phyloP scores from a whole-genome alignment of 2,888 invertebrate genomes.

The Cephus runcator region DNA sequence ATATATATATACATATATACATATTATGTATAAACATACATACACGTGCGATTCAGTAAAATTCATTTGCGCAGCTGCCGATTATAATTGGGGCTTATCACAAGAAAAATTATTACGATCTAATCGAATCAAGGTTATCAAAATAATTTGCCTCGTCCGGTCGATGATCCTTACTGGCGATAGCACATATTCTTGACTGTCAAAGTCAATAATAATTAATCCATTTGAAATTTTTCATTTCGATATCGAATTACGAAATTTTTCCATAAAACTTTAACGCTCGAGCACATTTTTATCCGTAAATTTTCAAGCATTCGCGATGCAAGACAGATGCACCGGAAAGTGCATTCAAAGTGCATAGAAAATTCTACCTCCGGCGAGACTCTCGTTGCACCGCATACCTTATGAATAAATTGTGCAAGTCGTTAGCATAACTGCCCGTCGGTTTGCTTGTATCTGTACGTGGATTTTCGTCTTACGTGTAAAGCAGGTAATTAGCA shows the following conservation, averaged over 20 bases:
- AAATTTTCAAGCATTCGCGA: not conserved
- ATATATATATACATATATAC: too few species aligned
- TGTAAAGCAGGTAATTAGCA: not conserved
- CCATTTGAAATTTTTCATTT: not conserved
- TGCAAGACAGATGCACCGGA: not conserved
- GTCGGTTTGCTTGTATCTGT: not conserved
- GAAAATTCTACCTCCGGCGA: not conserved
- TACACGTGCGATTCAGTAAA: not conserved
- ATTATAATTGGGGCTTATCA: not conserved
- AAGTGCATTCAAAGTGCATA: not conserved
- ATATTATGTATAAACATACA: too few species aligned
- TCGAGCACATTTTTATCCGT: not conserved
- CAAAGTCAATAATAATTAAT: not conserved
- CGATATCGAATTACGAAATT: too few species aligned
- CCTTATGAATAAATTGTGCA: not conserved
- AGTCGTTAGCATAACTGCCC: constrained; percentile 4
- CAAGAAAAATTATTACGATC: not conserved
- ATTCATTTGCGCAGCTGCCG: not conserved
- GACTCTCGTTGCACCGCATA: not conserved
- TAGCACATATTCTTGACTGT: not conserved
- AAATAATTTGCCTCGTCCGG: not conserved
- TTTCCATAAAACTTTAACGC: not conserved
- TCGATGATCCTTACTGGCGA: not conserved
- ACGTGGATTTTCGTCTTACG: not conserved
- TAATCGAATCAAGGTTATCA: not conserved